Evolutionary conservation across 2,797 vertebrate species (phyloP).

Genomic region (Eidolon dupreanum): DNA sequence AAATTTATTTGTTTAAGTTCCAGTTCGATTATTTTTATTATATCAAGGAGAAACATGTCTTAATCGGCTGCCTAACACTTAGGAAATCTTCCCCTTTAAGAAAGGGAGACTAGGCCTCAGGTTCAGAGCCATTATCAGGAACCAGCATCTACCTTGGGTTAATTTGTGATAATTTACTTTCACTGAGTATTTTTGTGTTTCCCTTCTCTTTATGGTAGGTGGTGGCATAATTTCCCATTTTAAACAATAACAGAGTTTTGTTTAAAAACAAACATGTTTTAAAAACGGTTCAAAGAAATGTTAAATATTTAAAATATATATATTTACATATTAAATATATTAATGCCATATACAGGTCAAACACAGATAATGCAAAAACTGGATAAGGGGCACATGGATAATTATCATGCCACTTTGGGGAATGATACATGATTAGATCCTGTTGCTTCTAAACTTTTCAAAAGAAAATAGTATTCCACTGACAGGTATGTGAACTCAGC

Average conservation of each 20-base stretch:
- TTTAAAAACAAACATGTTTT: not conserved
- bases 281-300: not conserved
- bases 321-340: not conserved
- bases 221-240: not conserved
- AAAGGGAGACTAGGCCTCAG: not conserved
- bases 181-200: not conserved
- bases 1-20: not conserved
- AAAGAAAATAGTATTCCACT: not conserved
- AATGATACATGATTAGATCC: not conserved
- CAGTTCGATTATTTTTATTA: not conserved
- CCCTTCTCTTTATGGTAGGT: not conserved
- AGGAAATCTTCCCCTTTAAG: not conserved
- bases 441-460: not conserved
- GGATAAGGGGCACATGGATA: not conserved
- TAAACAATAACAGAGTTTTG: not conserved
- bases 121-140: not conserved
- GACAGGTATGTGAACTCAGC: not conserved
- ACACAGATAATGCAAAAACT: not conserved
- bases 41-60: not conserved
- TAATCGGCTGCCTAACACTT: not conserved
- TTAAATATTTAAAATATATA: not conserved
- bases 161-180: not conserved
- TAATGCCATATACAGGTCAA: not conserved
- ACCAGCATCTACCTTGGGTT: not conserved
- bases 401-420: not conserved